A percentile compares a stretch with the other conserved stretches of the same genome.
Evolutionary conservation across 1,140 invertebrate species (phyloP).

Genomic region (Dryas iulia): DNA sequence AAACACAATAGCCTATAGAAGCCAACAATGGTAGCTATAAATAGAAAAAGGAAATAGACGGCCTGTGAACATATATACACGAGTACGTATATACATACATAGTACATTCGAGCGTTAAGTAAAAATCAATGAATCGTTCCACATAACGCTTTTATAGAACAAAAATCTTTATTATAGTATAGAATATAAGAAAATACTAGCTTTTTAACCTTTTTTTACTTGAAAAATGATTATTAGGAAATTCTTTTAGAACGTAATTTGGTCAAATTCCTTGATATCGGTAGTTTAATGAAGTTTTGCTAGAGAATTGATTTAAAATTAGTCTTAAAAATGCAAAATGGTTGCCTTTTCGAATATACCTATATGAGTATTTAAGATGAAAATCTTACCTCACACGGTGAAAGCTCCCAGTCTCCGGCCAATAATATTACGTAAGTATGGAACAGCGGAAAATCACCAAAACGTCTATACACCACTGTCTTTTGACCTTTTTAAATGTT

Average conservation of each 20-base stretch:
- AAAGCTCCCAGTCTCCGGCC: conserved; percentile 42
- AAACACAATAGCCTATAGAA: too few relatives aligned
- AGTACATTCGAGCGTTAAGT: too few relatives aligned
- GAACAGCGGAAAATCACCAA: conserved; percentile 2
- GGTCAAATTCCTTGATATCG: background rate
- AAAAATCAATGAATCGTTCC: too few relatives aligned
- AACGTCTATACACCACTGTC: background rate
- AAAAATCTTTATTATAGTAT: too few relatives aligned
- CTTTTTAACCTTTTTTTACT: too few relatives aligned
- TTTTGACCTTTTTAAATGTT: background rate
- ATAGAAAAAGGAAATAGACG: too few relatives aligned
- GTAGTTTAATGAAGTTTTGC: background rate
- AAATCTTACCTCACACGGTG: conserved; percentile 37
- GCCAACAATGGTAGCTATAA: too few relatives aligned
- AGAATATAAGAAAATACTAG: too few relatives aligned
- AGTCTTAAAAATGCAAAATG: background rate
- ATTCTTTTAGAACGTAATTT: background rate
- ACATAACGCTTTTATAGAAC: too few relatives aligned
- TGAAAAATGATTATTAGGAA: too few relatives aligned
- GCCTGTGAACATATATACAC: too few relatives aligned
- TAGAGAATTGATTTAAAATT: background rate
- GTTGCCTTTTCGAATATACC: background rate
- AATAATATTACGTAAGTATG: conserved; percentile 64
- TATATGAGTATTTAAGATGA: background rate
- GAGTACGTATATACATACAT: too few relatives aligned